These are phyloP conservation scores for Hyposmocoma kahamanoa DNA, from an alignment of 1,140 invertebrate genomes.

Conservation along the genomic window DNA sequence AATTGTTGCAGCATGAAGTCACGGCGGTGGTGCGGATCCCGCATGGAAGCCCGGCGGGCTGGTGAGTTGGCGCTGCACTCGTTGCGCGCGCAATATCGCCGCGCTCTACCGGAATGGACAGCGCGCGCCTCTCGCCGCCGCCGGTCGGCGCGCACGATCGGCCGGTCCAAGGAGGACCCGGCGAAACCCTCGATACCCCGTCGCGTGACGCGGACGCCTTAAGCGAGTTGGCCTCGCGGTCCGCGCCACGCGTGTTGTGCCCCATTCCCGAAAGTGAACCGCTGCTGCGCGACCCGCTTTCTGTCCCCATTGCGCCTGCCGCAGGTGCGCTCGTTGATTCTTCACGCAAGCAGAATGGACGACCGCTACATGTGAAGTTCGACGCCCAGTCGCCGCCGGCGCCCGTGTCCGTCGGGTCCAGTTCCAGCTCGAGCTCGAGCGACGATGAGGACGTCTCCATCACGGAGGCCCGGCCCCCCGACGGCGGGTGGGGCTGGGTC, in stretches of 20 bases:
- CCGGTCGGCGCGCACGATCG: constrained; percentile 50
- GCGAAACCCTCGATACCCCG: constrained; percentile 46
- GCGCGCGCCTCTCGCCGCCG: constrained; percentile 55
- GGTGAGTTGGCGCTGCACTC: constrained; percentile 54
- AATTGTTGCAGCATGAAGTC: constrained; percentile 63
- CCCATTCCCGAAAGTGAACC: constrained; percentile 59
- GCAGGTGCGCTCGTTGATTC: constrained; percentile 25
- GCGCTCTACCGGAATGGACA: constrained; percentile 65
- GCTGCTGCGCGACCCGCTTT: constrained; percentile 37
- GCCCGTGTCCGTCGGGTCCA: constrained; percentile 66
- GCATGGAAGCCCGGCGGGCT: constrained; percentile 66
- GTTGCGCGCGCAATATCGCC: constrained; percentile 55
- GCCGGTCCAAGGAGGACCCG: constrained; percentile 63
- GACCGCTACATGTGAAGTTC: constrained; percentile 77
- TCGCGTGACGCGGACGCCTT: constrained; percentile 41
- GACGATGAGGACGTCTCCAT: constrained; percentile 77
- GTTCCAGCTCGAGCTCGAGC: constrained; percentile 70
- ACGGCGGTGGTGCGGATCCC: constrained; percentile 57
- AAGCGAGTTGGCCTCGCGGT: constrained; percentile 51
- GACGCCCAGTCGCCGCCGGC: constrained; percentile 58
- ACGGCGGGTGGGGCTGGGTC: constrained; percentile 88
- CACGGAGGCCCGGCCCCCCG: constrained; percentile 80
- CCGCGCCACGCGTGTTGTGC: constrained; percentile 43
- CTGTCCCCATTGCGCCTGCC: too few relatives aligned
- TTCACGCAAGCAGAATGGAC: constrained; percentile 41